These are phyloP conservation scores for Actinernus sp. DNA, from an alignment of 92 coral and sea anemone species.

Conservation along the genomic window DNA sequence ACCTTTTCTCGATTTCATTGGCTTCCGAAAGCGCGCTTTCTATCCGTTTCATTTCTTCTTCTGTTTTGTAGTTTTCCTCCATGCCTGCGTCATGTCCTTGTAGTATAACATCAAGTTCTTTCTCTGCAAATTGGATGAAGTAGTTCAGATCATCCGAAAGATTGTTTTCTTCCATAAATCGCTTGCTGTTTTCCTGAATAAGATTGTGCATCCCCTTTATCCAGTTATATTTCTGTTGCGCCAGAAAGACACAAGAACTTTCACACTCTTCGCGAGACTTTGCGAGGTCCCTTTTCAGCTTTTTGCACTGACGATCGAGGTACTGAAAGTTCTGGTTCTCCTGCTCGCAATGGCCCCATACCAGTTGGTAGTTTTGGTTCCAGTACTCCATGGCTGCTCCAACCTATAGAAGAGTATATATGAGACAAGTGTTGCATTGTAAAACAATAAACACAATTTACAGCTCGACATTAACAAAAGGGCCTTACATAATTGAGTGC, in stretches of 20 bases:
- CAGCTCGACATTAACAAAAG: too few relatives aligned
- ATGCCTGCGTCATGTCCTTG: not conserved
- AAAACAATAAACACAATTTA: too few relatives aligned
- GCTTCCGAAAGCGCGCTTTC: not conserved
- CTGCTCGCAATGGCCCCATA: not conserved
- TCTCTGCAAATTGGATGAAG: not conserved
- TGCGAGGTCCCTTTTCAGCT: not conserved
- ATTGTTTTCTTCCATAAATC: too few relatives aligned
- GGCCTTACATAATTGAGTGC: too few relatives aligned
- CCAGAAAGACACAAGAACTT: not conserved
- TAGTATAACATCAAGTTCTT: not conserved
- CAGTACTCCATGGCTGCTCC: not conserved
- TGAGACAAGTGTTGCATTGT: too few relatives aligned
- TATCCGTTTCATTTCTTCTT: not conserved
- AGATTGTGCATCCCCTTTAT: not conserved
- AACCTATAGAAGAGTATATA: not conserved
- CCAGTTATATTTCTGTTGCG: not conserved
- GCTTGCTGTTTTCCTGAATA: not conserved
- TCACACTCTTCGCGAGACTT: not conserved
- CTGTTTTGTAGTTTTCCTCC: not conserved
- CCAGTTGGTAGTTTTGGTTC: not conserved
- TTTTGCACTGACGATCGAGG: not conserved
- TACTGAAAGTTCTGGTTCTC: not conserved
- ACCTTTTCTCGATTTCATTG: constrained; percentile 8
- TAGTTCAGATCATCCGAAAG: not conserved